Evolutionary conservation across 2,888 invertebrate genomes (phyloP).

Genomic region (Drosophila nr. medialis): DNA sequence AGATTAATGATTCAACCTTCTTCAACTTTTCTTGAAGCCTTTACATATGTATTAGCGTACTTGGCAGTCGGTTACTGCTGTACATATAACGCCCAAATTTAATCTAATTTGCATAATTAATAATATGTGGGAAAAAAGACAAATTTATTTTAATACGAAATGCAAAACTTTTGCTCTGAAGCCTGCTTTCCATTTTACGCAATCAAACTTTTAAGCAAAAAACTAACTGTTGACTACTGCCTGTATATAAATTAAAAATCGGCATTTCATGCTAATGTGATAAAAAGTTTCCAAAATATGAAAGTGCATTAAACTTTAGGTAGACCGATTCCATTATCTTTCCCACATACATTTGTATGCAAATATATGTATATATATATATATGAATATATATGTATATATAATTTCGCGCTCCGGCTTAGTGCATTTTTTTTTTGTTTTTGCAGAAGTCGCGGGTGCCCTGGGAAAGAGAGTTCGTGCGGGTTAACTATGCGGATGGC

Average conservation of each 20-base stretch:
- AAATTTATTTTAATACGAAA: no score
- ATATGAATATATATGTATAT: not conserved
- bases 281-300: not conserved
- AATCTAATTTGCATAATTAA: not conserved
- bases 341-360: not conserved
- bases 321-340: not conserved
- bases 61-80: not conserved
- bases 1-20: not conserved
- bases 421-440: conserved; percentile 1
- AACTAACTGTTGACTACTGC: not conserved
- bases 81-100: not conserved
- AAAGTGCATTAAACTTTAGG: not conserved
- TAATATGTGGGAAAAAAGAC: not conserved
- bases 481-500: conserved; percentile 6
- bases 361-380: not conserved
- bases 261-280: not conserved
- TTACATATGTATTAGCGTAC: not conserved
- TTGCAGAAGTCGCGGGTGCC: not conserved
- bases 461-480: not conserved
- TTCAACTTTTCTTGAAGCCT: not conserved
- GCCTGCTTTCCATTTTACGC: not conserved
- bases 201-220: not conserved
- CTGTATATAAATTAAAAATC: not conserved
- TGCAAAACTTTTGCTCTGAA: not conserved
- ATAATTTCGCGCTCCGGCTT: not conserved